phyloP scores from a whole-genome alignment of 2,888 invertebrate genomes.

The Gibbula magus region DNA sequence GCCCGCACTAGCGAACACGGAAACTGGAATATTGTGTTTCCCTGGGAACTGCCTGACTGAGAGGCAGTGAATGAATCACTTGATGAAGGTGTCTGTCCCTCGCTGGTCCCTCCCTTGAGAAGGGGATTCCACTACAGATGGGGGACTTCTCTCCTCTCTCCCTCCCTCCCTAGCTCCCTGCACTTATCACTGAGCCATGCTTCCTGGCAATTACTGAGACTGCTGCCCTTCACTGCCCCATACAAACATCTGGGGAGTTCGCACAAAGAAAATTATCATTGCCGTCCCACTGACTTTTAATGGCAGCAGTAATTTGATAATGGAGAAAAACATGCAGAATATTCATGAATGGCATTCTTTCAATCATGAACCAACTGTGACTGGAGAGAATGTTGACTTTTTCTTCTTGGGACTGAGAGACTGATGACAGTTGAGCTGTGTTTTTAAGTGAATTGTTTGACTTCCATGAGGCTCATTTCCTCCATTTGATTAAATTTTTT shows the following conservation, averaged over 20 bases:
- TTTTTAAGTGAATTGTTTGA: too few relatives aligned
- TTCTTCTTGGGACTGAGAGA: too few relatives aligned
- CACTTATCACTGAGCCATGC: background rate
- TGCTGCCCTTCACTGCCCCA: background rate
- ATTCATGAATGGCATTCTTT: conserved; percentile 13
- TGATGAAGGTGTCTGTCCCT: background rate
- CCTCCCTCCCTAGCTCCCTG: background rate
- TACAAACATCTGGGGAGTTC: background rate
- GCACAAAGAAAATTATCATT: conserved; percentile 9
- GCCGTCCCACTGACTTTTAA: background rate
- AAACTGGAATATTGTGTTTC: conserved; percentile 5
- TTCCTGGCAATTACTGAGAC: background rate
- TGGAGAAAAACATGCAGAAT: background rate
- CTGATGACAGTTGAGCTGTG: too few relatives aligned
- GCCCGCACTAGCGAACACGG: background rate
- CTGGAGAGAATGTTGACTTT: background rate
- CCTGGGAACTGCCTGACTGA: background rate
- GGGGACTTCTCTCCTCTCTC: background rate
- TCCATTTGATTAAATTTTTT: too few relatives aligned
- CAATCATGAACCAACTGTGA: conserved; percentile 5
- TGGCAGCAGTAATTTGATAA: conserved; percentile 12
- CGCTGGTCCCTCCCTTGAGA: background rate
- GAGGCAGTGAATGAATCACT: background rate
- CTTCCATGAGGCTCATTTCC: too few relatives aligned
- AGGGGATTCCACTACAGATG: background rate